Conservation (phyloP, 2,797 vertebrate genomes). For the Hippoglossus hippoglossus region DNA sequence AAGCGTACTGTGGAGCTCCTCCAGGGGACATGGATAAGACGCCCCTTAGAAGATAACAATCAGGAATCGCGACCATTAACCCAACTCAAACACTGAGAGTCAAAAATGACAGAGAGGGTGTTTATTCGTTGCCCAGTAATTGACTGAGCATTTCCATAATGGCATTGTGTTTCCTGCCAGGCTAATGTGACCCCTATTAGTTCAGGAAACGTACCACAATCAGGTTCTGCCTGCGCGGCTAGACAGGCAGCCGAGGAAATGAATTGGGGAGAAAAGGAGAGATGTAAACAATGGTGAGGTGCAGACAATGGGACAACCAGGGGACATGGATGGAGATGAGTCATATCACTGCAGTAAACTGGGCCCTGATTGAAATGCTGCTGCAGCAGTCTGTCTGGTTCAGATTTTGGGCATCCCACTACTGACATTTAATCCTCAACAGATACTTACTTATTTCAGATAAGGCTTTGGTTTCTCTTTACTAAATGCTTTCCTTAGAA, state of each 20-base stretch:
- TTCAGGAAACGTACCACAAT: slow-evolving; percentile 63
- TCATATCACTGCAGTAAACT: slow-evolving; percentile 78
- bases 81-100: slow-evolving; percentile 50
- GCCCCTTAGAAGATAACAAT: slow-evolving; percentile 47
- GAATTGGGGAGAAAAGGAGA: slow-evolving; percentile 44
- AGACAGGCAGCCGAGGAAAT: slow-evolving; percentile 44
- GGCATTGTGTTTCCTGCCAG: slow-evolving; percentile 70
- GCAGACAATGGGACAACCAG: slow-evolving; percentile 56
- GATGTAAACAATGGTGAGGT: slow-evolving; percentile 66
- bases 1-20: slow-evolving; percentile 25
- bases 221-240: slow-evolving; percentile 42
- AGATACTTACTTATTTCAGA: not conserved
- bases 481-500: not conserved
- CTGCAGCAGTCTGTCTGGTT: slow-evolving; percentile 45
- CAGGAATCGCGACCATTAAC: slow-evolving; percentile 39
- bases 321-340: slow-evolving; percentile 72
- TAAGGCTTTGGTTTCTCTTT: not conserved
- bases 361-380: slow-evolving; percentile 64
- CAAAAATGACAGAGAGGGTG: slow-evolving; percentile 62
- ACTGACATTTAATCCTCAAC: slow-evolving; percentile 3
- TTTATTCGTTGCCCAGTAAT: slow-evolving; percentile 68
- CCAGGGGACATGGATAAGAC: slow-evolving; percentile 50
- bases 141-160: slow-evolving; percentile 76
- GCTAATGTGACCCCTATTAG: slow-evolving; percentile 78
- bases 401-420: slow-evolving; percentile 1